A percentile compares a stretch with the other conserved stretches of the same genome.
Conservation (phyloP, 1,140 invertebrate genomes). For the Ostrea denselamellosa region DNA sequence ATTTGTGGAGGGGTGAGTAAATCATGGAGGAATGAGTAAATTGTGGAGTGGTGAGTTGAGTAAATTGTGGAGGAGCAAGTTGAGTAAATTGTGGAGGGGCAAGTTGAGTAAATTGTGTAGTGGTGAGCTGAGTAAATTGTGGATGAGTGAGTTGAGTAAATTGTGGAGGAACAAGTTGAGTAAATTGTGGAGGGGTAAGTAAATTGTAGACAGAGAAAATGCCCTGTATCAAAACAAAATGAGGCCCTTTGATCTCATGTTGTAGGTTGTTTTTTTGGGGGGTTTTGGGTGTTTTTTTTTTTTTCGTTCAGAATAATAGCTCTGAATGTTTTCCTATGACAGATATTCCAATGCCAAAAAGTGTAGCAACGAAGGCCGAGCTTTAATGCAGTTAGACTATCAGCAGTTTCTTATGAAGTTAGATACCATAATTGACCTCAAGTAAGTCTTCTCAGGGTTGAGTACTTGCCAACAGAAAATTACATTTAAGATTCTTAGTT, state of each 20-base stretch:
- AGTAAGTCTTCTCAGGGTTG: neutral
- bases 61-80: neutral
- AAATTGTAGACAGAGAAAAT: too few species aligned
- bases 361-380: slow-evolving; percentile 96
- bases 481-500: too few species aligned
- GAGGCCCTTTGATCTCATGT: too few species aligned
- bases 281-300: too few species aligned
- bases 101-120: neutral
- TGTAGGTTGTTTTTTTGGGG: too few species aligned
- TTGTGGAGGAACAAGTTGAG: too few species aligned
- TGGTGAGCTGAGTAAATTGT: too few species aligned
- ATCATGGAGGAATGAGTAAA: neutral
- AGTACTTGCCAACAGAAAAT: too few species aligned
- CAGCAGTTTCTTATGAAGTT: slow-evolving; percentile 95
- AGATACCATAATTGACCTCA: slow-evolving; percentile 87
- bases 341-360: slow-evolving; percentile 94
- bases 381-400: slow-evolving; percentile 98
- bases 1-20: slow-evolving; percentile 92
- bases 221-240: too few species aligned
- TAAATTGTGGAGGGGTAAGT: slow-evolving; percentile 87
- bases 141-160: too few species aligned
- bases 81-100: neutral
- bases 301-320: neutral
- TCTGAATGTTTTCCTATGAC: neutral
- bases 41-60: neutral